Evolutionary conservation across 2,888 invertebrate genomes (phyloP).

Genomic region (Dryocosmus kuriphilus): DNA sequence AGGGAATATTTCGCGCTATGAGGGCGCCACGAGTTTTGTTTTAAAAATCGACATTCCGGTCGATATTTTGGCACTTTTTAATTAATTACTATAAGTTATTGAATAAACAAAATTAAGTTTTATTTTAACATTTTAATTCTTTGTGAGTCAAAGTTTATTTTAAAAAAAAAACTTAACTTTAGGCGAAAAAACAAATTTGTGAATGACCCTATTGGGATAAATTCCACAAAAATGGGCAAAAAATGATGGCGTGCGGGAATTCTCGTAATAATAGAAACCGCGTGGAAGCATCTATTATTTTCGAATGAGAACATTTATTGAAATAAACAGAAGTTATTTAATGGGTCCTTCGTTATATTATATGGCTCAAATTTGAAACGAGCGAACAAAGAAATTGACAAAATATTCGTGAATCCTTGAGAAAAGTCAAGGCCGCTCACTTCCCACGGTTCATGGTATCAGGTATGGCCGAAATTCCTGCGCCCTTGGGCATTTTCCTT

Average conservation of each 20-base stretch:
- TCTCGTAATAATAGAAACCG: conserved; percentile 5
- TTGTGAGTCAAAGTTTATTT: too few species aligned
- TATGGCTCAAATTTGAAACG: neutral
- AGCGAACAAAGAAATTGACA: neutral
- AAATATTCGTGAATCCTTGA: conserved; percentile 32
- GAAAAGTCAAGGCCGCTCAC: conserved; percentile 1
- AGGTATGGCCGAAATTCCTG: conserved; percentile 26
- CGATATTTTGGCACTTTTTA: too few species aligned
- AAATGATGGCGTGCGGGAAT: conserved; percentile 12
- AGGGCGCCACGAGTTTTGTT: too few species aligned
- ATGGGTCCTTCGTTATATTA: neutral
- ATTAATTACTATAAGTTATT: too few species aligned
- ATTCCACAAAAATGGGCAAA: neutral
- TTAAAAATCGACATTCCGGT: too few species aligned
- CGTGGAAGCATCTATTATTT: neutral
- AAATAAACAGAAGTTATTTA: conserved; percentile 18
- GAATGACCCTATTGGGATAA: too few species aligned
- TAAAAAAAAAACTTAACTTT: too few species aligned
- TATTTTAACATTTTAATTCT: too few species aligned
- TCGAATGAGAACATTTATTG: conserved; percentile 5
- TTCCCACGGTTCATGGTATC: conserved; percentile 32
- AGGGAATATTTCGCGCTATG: too few species aligned
- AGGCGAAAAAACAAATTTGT: too few species aligned
- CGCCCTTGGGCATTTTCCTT: conserved; percentile 57
- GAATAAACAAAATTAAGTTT: too few species aligned